Evolutionary conservation across 2,888 invertebrate species (phyloP).

Genomic region (Xestia ashworthii): DNA sequence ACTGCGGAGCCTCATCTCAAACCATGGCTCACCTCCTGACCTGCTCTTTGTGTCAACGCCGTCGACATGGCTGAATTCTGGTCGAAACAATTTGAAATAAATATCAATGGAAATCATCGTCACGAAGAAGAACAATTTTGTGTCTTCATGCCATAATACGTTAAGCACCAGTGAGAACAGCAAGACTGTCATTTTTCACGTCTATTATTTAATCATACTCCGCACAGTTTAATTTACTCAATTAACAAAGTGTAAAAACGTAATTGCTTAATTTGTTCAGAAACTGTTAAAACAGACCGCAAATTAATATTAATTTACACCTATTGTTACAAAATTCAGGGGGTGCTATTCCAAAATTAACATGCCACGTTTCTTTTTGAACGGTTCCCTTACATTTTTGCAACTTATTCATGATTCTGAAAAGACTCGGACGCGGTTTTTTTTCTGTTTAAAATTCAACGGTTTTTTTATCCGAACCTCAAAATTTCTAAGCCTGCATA

Average conservation of each 20-base stretch:
- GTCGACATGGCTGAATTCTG: no score
- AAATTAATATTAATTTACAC: conserved; percentile 49
- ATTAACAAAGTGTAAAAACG: conserved; percentile 24
- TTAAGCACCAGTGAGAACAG: neutral
- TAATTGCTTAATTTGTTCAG: conserved; percentile 25
- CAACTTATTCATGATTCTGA: conserved; percentile 60
- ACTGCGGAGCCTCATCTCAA: no score
- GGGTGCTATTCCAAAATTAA: conserved; percentile 57
- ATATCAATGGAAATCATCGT: no score
- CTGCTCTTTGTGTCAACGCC: no score
- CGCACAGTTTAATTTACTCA: conserved; percentile 5
- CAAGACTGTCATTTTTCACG: neutral
- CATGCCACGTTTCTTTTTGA: conserved; percentile 34
- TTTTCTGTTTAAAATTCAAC: conserved; percentile 59
- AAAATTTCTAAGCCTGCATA: conserved; percentile 58
- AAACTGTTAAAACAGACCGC: conserved; percentile 17
- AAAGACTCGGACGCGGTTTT: conserved; percentile 33
- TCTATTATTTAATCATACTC: neutral
- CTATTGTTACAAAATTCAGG: conserved; percentile 43
- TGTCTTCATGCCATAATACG: neutral
- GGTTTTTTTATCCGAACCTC: conserved; percentile 43
- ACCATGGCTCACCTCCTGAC: no score
- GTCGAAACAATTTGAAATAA: no score
- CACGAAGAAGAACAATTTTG: no score
- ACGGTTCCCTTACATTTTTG: conserved; percentile 24